Evolutionary conservation across 2,888 invertebrate genomes (phyloP).

Genomic region (Dinocampus coccinellae): DNA sequence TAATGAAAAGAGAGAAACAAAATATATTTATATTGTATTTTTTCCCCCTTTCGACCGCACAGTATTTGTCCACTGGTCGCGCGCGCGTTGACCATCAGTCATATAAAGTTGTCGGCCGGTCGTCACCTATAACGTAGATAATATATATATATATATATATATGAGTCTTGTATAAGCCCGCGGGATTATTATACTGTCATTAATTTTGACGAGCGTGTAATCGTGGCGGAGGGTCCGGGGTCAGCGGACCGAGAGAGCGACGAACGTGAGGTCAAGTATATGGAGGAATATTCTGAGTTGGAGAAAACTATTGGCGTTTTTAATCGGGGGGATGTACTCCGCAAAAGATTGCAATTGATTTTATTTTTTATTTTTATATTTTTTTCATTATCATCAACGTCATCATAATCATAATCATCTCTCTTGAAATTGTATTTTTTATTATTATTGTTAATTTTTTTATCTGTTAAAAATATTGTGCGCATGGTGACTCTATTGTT

Average conservation of each 20-base stretch:
- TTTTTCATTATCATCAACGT: slow-evolving; percentile 5
- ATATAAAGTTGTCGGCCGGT: slow-evolving; percentile 46
- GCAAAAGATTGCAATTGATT: slow-evolving; percentile 35
- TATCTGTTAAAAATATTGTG: slow-evolving; percentile 2
- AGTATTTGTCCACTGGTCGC: slow-evolving; percentile 36
- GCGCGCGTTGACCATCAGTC: slow-evolving; percentile 63
- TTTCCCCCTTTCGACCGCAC: slow-evolving; percentile 10
- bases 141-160: slow-evolving; percentile 12
- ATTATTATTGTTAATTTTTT: too few species aligned
- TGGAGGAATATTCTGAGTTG: not conserved
- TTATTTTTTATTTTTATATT: too few species aligned
- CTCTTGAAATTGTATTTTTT: not conserved
- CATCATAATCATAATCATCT: not conserved
- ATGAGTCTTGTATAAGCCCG: slow-evolving; percentile 46
- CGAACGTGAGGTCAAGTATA: slow-evolving; percentile 38
- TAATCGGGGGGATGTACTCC: slow-evolving; percentile 33
- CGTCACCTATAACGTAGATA: slow-evolving; percentile 24
- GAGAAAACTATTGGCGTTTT: slow-evolving; percentile 23
- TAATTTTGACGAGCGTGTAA: slow-evolving; percentile 64
- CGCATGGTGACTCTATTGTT: slow-evolving; percentile 10
- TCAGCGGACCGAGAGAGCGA: slow-evolving; percentile 36
- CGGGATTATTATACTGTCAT: slow-evolving; percentile 63
- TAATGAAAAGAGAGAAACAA: not conserved
- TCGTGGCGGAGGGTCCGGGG: slow-evolving; percentile 41
- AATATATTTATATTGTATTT: not conserved